Evolutionary conservation across 2,113 vertebrate genomes (phyloP), one percentile per base, ranked within the genome.

Genomic region (Oreochromis spilurus): DNA sequence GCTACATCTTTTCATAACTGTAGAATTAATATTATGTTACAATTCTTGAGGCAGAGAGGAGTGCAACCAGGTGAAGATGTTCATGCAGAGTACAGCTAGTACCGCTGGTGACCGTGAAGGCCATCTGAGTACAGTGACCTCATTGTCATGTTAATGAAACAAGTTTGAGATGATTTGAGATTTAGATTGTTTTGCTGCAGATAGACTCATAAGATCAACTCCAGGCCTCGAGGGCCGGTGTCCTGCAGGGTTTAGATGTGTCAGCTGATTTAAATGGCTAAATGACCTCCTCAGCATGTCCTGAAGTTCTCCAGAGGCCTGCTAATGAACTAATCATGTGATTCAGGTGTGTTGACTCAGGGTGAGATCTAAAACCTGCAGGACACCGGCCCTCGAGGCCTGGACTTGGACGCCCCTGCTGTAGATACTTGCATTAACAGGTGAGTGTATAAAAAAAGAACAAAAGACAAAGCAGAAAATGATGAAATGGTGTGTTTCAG

Each of bases 111-210:
- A 58, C 55, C 24, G 7, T 9, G 55, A 57, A 7, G 7, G 0
- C 24, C 24, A 14, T 58, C 57, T 2, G 57, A 6, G 57, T 9
- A 17, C 14, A 2, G 14, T 17, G 26, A 31, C 57, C 57, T 60
- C 26, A 31, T 9, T 14, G 6, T 16, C 43, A 45, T 10, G 26
- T 31, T 60, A 17, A 34, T 60, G 29, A 60, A 31, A 17, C 57
- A 17, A 60, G 57, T 60, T 31, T 6, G 14, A 60, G 57, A 31
- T 60, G 3, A 60, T 60, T 31, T 60, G 57, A 31, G 14, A 5
- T 2, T 31, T 31, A 1, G 14, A 31, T 60, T 10, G 1, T 60
- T 60, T 60, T 0, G 14, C 57, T 60, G 57, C 26, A 2, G 14
- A 60, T 60, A 17, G 8, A 31, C 57, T 31, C 26, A 2, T 58